Base-by-base conservation (phyloP, 2,113 vertebrate species). In the Gasterosteus aculeatus region DNA sequence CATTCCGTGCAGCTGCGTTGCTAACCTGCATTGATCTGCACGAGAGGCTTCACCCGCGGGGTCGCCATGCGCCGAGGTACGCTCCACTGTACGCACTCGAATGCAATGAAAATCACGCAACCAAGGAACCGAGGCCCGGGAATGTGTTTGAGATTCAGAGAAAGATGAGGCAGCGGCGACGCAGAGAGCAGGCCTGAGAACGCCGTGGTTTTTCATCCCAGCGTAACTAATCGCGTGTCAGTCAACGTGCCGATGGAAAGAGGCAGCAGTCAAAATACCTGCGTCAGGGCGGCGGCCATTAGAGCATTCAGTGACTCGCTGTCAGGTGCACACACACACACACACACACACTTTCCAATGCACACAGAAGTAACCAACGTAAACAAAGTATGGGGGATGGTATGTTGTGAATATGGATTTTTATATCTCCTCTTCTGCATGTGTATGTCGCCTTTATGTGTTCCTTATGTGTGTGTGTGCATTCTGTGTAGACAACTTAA, bases 261-360 rank as follows among this genome's bases (percentile, higher is more conserved):
- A 90, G 89, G 81, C 91, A 88, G 85, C 83, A 88, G 85, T 87
- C 91, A 90, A 90, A 91, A 89, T 89, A 90, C 90, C 84, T 92
- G 91, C 82, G 87, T 91, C 89, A 90, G 89, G 85, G 81, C 84
- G 82, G 89, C 83, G 90, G 85, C 87, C 89, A 89, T 90, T 91
- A 90, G 82, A 86, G 88, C 87, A 88, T 88, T 89, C 81, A 86
- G 33, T 88, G 85, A 80, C 84, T 86, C 49, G 49, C 62, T 87
- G 72, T 54, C 71, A 73, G 42, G 16, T 60, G 69, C 66, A 69
- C 53, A 77, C 22, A 72, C 57, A 83, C 10, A 64, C 19, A 77
- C 42, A 80, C 46, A 70, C 26, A 75, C 39, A 72, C 41, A 79
- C 72, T 77, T 47, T 69, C 19, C 49, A 33, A 70, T 16, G 18